Conservation (phyloP, 2,797 vertebrate species). For the Carcharodon carcharias region DNA sequence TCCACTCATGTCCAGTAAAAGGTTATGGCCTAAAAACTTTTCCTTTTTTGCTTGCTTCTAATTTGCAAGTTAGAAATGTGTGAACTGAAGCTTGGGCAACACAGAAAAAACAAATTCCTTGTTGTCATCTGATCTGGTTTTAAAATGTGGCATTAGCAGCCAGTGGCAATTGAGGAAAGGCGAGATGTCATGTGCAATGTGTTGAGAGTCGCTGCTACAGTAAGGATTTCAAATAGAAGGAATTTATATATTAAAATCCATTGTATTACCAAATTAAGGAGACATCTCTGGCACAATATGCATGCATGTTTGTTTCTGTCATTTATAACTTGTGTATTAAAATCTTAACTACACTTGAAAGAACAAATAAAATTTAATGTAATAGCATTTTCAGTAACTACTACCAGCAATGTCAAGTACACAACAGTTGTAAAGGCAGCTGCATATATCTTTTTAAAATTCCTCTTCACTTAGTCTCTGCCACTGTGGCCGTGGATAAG, state of each 20-base stretch:
- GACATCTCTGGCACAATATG: background rate
- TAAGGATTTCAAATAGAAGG: background rate
- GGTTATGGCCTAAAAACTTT: too few relatives aligned
- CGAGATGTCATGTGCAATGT: background rate
- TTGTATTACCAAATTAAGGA: background rate
- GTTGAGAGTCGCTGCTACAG: background rate
- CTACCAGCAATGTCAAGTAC: background rate
- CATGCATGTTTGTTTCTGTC: background rate
- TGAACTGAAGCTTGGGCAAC: background rate
- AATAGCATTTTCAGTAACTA: slow-evolving; percentile 9
- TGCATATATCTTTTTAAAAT: background rate
- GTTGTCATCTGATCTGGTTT: background rate
- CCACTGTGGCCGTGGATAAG: background rate
- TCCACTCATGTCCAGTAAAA: background rate
- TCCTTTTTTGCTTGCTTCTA: background rate
- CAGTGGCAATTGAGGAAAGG: background rate
- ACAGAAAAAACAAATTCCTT: background rate
- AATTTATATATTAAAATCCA: background rate
- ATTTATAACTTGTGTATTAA: background rate
- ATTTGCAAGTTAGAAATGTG: background rate
- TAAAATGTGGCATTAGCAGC: background rate
- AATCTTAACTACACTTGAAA: background rate
- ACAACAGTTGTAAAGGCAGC: background rate
- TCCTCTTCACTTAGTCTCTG: background rate
- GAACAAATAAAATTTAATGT: background rate